Conservation (phyloP, 2,888 invertebrate genomes). For the Gibbula magus region DNA sequence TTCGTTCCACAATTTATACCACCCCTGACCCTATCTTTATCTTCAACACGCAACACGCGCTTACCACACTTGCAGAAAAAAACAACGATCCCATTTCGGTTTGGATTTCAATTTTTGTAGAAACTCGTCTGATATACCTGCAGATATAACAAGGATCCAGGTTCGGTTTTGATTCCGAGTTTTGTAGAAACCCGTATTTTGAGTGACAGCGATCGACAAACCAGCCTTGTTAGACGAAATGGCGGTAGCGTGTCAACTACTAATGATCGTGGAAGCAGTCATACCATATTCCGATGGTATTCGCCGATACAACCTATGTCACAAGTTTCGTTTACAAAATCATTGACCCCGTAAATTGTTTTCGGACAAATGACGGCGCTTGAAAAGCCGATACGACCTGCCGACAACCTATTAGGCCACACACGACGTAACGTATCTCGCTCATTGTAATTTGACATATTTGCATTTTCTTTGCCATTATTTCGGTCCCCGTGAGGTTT, state of each 20-base stretch:
- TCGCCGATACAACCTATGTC: slow-evolving; percentile 14
- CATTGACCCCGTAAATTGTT: slow-evolving; percentile 13
- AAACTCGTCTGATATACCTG: not conserved
- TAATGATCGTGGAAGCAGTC: not conserved
- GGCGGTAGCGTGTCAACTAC: not conserved
- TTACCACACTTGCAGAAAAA: not conserved
- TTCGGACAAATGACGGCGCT: slow-evolving; percentile 9
- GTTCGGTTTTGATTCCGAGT: slow-evolving; percentile 12
- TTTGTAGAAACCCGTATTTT: not conserved
- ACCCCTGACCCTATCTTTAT: not conserved
- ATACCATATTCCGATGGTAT: not conserved
- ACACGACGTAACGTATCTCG: not conserved
- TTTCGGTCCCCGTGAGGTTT: not conserved
- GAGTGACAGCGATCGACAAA: slow-evolving; percentile 22
- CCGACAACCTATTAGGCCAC: not conserved
- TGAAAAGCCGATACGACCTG: not conserved
- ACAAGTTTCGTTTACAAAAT: slow-evolving; percentile 2
- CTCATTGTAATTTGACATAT: not conserved
- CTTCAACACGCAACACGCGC: slow-evolving; percentile 5
- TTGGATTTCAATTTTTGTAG: not conserved
- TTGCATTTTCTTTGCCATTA: not conserved
- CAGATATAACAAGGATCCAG: not conserved
- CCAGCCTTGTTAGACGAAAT: slow-evolving; percentile 7
- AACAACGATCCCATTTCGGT: slow-evolving; percentile 3
- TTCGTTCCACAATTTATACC: not conserved